Percentiles rank a stretch among this genome's conserved stretches.
phyloP scores from a whole-genome alignment of 2,888 invertebrate genomes.

The Fabriciana adippe region DNA sequence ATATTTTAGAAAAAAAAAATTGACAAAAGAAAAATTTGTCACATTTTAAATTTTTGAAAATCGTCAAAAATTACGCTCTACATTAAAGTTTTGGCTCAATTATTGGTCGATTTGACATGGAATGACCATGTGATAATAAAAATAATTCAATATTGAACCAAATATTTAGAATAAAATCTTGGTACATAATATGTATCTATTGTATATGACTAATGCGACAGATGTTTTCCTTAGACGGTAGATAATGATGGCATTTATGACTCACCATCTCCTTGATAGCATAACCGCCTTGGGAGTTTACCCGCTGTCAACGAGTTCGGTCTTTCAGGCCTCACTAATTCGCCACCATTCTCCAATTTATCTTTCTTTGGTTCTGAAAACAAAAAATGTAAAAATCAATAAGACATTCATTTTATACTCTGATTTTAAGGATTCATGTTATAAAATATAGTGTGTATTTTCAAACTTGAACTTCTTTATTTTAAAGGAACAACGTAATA shows the following conservation, averaged over 20 bases:
- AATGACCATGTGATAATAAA: no score
- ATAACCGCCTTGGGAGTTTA: conserved; percentile 89
- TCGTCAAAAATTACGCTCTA: no score
- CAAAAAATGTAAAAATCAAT: conserved; percentile 30
- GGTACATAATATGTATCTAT: not conserved
- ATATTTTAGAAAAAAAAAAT: no score
- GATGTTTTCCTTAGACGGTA: conserved; percentile 35
- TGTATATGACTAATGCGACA: conserved; percentile 20
- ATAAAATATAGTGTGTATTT: not conserved
- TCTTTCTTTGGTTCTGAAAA: conserved; percentile 96
- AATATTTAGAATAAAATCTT: not conserved
- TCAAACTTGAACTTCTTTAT: not conserved
- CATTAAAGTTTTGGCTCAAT: no score
- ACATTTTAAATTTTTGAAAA: no score
- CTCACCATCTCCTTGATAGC: conserved; percentile 90
- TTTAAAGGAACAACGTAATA: conserved; percentile 11
- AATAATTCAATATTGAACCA: no score
- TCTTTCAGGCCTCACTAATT: conserved; percentile 86
- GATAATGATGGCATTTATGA: conserved; percentile 33
- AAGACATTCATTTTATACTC: not conserved
- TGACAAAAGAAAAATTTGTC: no score
- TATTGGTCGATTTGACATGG: no score
- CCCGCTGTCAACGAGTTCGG: conserved; percentile 90
- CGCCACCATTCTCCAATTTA: conserved; percentile 89
- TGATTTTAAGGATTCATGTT: not conserved